Percentiles rank a stretch among this genome's conserved stretches.
Conservation (phyloP, 2,113 vertebrate species). For the Nerophis lumbriciformis region DNA sequence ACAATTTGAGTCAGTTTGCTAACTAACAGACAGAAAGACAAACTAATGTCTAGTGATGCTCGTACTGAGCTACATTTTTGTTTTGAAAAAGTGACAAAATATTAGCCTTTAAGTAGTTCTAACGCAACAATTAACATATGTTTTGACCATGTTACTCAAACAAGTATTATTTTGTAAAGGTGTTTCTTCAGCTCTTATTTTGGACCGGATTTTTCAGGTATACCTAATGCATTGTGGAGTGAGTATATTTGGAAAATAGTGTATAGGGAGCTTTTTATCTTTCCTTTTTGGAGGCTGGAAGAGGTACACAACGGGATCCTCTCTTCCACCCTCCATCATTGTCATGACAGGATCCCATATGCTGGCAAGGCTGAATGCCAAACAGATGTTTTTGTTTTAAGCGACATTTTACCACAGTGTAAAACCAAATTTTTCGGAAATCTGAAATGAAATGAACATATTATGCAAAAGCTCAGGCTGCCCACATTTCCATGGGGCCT, state of each 20-base stretch:
- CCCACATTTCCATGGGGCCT: slow-evolving; percentile 54
- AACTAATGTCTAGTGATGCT: too few relatives aligned
- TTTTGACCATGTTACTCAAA: too few relatives aligned
- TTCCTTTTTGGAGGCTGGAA: slow-evolving; percentile 2
- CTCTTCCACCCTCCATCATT: slow-evolving; percentile 48
- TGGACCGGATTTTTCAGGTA: not conserved
- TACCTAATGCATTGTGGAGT: not conserved
- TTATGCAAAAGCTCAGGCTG: slow-evolving; percentile 52
- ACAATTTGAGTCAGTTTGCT: too few relatives aligned
- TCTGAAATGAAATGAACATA: slow-evolving; percentile 67
- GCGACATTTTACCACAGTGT: slow-evolving; percentile 65
- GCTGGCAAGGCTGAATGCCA: slow-evolving; percentile 58
- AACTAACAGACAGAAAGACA: too few relatives aligned
- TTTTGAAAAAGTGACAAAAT: too few relatives aligned
- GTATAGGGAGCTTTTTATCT: slow-evolving; percentile 8
- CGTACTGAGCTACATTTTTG: too few relatives aligned
- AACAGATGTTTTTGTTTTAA: slow-evolving; percentile 71
- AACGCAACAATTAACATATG: too few relatives aligned
- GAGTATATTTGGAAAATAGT: not conserved
- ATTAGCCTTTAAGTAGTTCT: too few relatives aligned
- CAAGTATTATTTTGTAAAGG: too few relatives aligned
- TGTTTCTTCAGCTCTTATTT: not conserved
- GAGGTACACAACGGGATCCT: slow-evolving; percentile 35
- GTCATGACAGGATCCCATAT: slow-evolving; percentile 61
- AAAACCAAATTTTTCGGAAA: slow-evolving; percentile 67